phyloP scores from a whole-genome alignment of 2,888 invertebrate species.

The Operophtera brumata region DNA sequence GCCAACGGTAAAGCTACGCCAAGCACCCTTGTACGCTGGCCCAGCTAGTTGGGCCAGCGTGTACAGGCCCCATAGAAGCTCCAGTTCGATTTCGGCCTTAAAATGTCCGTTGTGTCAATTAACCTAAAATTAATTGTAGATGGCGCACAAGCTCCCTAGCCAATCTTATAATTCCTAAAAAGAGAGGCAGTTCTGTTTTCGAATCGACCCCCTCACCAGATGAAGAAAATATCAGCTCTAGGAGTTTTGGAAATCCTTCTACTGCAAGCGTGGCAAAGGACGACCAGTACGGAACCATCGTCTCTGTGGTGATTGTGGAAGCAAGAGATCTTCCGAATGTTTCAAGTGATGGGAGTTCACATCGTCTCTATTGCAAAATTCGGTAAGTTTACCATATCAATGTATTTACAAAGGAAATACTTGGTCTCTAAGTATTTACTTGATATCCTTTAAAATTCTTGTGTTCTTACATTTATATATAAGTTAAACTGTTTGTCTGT shows the following conservation, averaged over 20 bases:
- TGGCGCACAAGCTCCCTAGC: slow-evolving; percentile 51
- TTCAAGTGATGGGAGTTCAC: slow-evolving; percentile 54
- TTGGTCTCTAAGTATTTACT: no score
- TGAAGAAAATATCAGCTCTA: slow-evolving; percentile 18
- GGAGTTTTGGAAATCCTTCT: slow-evolving; percentile 1
- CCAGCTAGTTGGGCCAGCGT: no score
- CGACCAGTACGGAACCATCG: slow-evolving; percentile 41
- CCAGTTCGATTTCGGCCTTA: no score
- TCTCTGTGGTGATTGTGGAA: slow-evolving; percentile 62
- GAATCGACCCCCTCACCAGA: slow-evolving; percentile 32
- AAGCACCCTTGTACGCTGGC: no score
- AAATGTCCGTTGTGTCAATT: no score
- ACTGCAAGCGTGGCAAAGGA: slow-evolving; percentile 3
- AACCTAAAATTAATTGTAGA: slow-evolving; percentile 30
- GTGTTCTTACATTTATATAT: no score
- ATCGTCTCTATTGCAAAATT: slow-evolving; percentile 62
- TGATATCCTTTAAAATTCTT: no score
- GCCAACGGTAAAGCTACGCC: no score
- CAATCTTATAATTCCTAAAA: slow-evolving; percentile 39
- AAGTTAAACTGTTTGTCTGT: no score
- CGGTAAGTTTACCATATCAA: slow-evolving; percentile 45
- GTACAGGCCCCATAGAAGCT: no score
- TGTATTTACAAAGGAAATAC: no score
- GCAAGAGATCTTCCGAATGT: slow-evolving; percentile 59
- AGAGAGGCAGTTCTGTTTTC: slow-evolving; percentile 33